phyloP scores from a whole-genome alignment of 2,797 vertebrate species.

The Bradypodion pumilum region DNA sequence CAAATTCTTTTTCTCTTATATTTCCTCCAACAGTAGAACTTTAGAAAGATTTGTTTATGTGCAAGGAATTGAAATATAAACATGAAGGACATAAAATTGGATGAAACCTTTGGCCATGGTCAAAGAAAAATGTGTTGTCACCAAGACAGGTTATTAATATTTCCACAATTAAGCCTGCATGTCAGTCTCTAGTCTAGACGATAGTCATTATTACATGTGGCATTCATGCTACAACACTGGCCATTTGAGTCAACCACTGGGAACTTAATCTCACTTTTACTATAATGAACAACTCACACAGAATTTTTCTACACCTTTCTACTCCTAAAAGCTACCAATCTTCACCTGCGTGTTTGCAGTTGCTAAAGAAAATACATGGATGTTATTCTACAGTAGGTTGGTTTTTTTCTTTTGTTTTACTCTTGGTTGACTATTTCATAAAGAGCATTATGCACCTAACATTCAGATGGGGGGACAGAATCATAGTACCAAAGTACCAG shows the following conservation, averaged over 20 bases:
- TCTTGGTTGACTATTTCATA: no score
- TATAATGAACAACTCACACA: not conserved
- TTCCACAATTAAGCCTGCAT: not conserved
- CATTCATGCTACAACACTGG: constrained; percentile 16
- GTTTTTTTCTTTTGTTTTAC: no score
- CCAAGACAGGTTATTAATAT: constrained; percentile 18
- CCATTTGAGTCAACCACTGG: not conserved
- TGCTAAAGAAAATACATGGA: not conserved
- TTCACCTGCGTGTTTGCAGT: not conserved
- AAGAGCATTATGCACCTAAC: no score
- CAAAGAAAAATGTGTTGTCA: constrained; percentile 52
- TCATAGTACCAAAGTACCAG: no score
- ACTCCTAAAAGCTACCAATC: not conserved
- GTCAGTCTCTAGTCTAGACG: constrained; percentile 23
- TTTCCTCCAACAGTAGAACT: constrained; percentile 28
- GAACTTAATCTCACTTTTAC: not conserved
- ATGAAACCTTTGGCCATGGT: constrained; percentile 36
- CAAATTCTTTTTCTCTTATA: constrained; percentile 22
- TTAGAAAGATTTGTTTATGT: constrained; percentile 12
- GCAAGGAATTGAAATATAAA: constrained; percentile 12
- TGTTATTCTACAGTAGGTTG: not conserved
- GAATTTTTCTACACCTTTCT: no score
- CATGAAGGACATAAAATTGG: constrained; percentile 23
- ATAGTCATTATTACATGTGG: constrained; percentile 12
- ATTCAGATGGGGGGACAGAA: no score